Base-by-base conservation (phyloP, 2,113 vertebrate genomes). In the Rhynchomys soricoides region DNA sequence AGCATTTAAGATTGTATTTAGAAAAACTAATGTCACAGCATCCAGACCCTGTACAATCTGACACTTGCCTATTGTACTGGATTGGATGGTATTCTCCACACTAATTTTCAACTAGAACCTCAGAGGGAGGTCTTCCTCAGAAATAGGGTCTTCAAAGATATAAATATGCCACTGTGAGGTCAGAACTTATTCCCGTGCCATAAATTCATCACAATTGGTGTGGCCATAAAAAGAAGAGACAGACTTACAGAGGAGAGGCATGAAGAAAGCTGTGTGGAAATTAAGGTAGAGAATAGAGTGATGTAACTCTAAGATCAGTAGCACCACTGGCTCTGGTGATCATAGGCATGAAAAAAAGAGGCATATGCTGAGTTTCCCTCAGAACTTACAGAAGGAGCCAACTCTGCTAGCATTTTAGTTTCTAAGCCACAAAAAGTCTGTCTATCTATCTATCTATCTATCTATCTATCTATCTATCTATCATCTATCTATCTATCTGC, bases 231-330 rank as follows among this genome's bases (percentile, higher is more conserved):
- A 34, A 45, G n/a, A 52, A 90, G 48, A 83, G 31, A 62, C 4
- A 31, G 55, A 88, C 10, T 34, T 10, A 24, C 7, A 16, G 37
- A 87, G 7, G 7, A 90, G 77, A 86, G 6, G 31, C 43, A 29
- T 37, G 15, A 34, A 71, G 34, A 55, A 48, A 64, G 1, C 0
- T 40, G 52, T 4, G 13, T 34, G 29, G 26, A 62, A 19, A 5
- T 74, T 37, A 10, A 91, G n/a, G 57, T 5, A 29, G 57, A 34
- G 1, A 7, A 37, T 7, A 40, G 29, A 57, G 21, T 4, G 6
- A 70, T 1, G 0, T 0, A 19, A 16, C 9, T n/a, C 2, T 50
- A 29, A 89, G 45, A 0, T 7, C 8, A 86, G 37, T 17, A 62
- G 26, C 4, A 34, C 5, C 29, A 45, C 12, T 31, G 59, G 40